Conservation (phyloP, 2,797 vertebrate genomes). For the Falco cherrug region DNA sequence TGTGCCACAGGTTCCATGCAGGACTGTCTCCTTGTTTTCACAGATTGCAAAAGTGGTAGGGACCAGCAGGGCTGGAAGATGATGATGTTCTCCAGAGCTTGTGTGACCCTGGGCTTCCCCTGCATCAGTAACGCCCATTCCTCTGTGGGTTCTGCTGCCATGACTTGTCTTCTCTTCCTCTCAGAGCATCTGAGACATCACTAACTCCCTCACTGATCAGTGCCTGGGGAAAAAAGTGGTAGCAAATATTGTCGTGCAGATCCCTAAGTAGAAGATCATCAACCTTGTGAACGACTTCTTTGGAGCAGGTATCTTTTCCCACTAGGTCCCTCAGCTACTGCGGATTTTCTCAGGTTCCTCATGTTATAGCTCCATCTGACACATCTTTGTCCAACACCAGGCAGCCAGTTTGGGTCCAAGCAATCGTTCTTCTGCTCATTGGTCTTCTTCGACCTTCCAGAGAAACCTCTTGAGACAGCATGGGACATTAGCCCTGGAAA, state of each 20-base stretch:
- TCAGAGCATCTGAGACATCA: slow-evolving; percentile 90
- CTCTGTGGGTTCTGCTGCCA: background rate
- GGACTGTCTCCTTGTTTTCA: background rate
- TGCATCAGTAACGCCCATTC: background rate
- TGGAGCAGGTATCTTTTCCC: slow-evolving; percentile 71
- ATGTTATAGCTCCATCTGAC: background rate
- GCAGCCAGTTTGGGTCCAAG: background rate
- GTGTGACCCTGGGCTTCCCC: rapidly evolving
- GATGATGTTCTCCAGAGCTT: background rate
- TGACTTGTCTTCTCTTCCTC: background rate
- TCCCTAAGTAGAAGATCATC: slow-evolving; percentile 85
- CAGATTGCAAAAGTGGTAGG: background rate
- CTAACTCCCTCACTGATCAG: slow-evolving; percentile 87
- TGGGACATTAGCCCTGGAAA: background rate
- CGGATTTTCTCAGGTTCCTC: background rate
- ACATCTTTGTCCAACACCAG: background rate
- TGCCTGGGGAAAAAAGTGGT: slow-evolving; percentile 81
- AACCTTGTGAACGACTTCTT: slow-evolving; percentile 89
- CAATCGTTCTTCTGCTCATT: rapidly evolving
- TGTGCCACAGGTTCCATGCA: background rate
- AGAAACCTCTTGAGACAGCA: background rate
- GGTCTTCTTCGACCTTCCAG: background rate
- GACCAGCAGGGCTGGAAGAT: background rate
- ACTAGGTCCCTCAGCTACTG: background rate
- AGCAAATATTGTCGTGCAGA: slow-evolving; percentile 68